Evolutionary conservation across 2,113 vertebrate genomes (phyloP).

Genomic region (Pristiophorus japonicus): DNA sequence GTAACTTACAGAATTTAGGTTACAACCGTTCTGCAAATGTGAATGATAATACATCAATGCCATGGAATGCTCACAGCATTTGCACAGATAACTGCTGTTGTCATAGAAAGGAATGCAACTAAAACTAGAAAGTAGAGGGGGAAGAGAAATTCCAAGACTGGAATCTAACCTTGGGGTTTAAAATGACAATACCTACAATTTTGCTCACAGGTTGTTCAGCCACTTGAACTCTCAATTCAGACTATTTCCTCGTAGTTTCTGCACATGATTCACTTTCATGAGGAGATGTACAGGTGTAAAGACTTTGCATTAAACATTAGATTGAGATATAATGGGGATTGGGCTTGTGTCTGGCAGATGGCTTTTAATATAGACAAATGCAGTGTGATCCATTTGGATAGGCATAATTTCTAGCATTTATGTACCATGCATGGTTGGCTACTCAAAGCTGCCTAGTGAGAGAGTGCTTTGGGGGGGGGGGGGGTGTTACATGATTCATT

Average conservation of each 20-base stretch:
- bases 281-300: neutral
- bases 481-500: no score
- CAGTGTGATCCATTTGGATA: no score
- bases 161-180: neutral
- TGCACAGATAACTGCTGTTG: neutral
- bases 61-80: neutral
- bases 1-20: neutral
- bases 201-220: neutral
- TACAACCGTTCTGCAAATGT: neutral
- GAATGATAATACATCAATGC: neutral
- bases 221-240: neutral
- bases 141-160: neutral
- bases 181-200: neutral
- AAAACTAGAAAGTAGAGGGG: neutral
- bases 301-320: no score
- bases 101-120: neutral
- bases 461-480: no score
- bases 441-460: no score
- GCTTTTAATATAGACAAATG: no score
- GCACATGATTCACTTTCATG: neutral
- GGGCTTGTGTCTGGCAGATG: neutral
- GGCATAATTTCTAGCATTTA: no score
- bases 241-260: neutral
- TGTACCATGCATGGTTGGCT: no score
- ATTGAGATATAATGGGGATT: no score